These are phyloP conservation scores for Cyprinodon variegatus DNA, from an alignment of 2,113 vertebrate genomes.

Conservation along the genomic window DNA sequence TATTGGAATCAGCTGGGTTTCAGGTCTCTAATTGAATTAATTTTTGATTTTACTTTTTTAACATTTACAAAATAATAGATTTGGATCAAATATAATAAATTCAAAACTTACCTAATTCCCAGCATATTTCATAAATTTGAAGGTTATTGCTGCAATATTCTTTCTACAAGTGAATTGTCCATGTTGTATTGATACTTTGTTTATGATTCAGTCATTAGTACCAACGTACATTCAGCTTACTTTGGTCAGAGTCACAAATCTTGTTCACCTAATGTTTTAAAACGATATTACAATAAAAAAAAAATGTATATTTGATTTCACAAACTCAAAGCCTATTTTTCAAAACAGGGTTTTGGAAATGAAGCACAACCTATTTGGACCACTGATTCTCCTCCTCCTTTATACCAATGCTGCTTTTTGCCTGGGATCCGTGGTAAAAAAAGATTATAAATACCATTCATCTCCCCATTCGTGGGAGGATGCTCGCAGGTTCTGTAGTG, in stretches of 20 bases:
- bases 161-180: no score
- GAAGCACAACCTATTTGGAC: neutral
- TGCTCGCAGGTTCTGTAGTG: conserved; percentile 1
- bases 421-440: conserved; percentile 19
- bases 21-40: neutral
- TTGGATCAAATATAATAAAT: neutral
- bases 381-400: conserved; percentile 17
- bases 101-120: neutral
- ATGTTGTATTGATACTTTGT: no score
- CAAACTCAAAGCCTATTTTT: neutral
- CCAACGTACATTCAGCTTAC: no score
- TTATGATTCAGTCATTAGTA: no score
- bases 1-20: neutral
- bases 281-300: no score
- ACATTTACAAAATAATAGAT: neutral
- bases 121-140: neutral
- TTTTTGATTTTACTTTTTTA: no score
- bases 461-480: fast-evolving
- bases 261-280: no score
- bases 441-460: fast-evolving
- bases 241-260: no score
- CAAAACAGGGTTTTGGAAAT: neutral
- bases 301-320: no score
- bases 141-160: no score
- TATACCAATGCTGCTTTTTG: neutral